phyloP scores from a whole-genome alignment of 2,888 invertebrate species.

The Cephus pygmeus region DNA sequence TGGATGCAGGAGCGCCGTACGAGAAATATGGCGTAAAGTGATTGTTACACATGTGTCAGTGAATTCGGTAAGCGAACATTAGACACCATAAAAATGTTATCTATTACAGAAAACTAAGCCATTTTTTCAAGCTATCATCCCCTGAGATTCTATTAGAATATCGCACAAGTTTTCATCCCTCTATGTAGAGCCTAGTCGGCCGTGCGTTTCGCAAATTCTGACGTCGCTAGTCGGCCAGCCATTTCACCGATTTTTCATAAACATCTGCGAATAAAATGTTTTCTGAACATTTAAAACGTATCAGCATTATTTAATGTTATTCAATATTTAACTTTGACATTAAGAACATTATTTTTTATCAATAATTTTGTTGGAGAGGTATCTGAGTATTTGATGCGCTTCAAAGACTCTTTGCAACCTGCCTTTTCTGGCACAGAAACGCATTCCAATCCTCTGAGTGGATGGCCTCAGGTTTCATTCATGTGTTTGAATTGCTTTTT shows the following conservation, averaged over 20 bases:
- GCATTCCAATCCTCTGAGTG: constrained; percentile 46
- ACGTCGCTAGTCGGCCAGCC: constrained; percentile 31
- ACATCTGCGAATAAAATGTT: background rate
- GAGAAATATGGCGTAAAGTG: constrained; percentile 56
- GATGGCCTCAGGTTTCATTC: constrained; percentile 22
- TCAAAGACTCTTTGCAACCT: constrained; percentile 16
- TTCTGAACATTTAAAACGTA: background rate
- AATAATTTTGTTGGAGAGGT: background rate
- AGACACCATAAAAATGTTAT: constrained; percentile 7
- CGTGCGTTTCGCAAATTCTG: constrained; percentile 26
- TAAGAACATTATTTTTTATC: background rate
- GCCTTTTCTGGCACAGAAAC: constrained; percentile 33
- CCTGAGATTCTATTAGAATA: background rate
- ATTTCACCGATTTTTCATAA: constrained; percentile 19
- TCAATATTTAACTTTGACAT: background rate
- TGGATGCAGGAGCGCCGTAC: background rate
- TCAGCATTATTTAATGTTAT: background rate
- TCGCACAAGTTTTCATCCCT: background rate
- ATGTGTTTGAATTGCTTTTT: background rate
- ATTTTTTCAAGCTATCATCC: constrained; percentile 1
- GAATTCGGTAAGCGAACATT: constrained; percentile 48
- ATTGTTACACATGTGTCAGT: constrained; percentile 60
- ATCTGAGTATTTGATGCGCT: background rate
- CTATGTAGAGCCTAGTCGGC: background rate
- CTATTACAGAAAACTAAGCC: constrained; percentile 5